A percentile compares a stretch with the other conserved stretches of the same genome.
phyloP scores from a whole-genome alignment of 1,140 invertebrate species.

The Conus betulinus region DNA sequence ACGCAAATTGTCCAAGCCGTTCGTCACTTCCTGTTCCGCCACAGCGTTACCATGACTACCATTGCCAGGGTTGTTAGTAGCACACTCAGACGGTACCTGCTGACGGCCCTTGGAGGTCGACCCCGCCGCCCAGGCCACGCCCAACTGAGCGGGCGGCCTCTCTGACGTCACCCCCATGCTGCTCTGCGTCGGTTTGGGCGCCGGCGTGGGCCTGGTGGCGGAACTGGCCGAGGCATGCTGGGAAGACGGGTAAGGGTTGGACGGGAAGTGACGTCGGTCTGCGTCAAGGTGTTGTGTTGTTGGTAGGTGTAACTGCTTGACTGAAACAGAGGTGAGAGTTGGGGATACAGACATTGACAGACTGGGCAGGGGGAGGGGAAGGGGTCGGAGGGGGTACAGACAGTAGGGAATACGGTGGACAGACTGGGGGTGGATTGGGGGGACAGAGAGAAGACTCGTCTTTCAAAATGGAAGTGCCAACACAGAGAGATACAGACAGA shows the following conservation, averaged over 20 bases:
- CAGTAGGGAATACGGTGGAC: too few species aligned
- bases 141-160: constrained; percentile 37
- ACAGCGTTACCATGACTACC: neutral
- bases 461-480: too few species aligned
- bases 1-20: neutral
- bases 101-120: neutral
- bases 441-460: too few species aligned
- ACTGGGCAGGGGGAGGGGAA: neutral
- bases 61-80: neutral
- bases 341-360: neutral
- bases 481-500: too few species aligned
- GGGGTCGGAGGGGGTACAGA: too few species aligned
- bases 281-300: neutral
- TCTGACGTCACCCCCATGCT: constrained; percentile 33
- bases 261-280: neutral
- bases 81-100: constrained; percentile 27
- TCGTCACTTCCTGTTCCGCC: neutral
- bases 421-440: too few species aligned
- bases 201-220: neutral
- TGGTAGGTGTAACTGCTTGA: neutral
- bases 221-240: constrained; percentile 6
- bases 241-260: constrained; percentile 1
- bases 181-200: constrained; percentile 18
- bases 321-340: neutral
- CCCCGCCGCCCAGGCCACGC: constrained; percentile 34